These are phyloP conservation scores for Mus spretus DNA, from an alignment of 2,797 vertebrate species.

Conservation along the genomic window DNA sequence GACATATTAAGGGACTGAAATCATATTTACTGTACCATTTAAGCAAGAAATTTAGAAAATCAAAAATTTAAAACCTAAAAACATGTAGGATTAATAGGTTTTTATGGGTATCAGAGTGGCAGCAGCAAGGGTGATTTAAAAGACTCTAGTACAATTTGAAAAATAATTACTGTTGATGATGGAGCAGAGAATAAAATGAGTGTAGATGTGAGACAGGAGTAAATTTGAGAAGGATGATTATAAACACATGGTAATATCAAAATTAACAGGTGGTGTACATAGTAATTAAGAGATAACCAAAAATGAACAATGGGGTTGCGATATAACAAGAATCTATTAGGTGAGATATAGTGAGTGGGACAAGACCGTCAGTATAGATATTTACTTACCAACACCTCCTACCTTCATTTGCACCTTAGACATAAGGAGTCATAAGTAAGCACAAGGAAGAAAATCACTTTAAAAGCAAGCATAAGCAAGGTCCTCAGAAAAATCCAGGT, in stretches of 20 bases:
- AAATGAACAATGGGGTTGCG: rapidly evolving
- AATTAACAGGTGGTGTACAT: not conserved
- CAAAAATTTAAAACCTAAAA: not conserved
- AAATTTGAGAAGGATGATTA: not conserved
- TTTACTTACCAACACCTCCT: not conserved
- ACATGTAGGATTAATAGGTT: not conserved
- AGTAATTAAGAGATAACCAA: not conserved
- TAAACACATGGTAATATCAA: not conserved
- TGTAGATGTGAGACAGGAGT: not conserved
- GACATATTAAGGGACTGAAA: not conserved
- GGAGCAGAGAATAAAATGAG: not conserved
- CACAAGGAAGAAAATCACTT: not conserved
- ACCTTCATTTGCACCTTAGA: not conserved
- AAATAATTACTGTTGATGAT: not conserved
- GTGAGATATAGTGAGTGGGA: not conserved
- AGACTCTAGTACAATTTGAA: not conserved
- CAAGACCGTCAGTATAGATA: not conserved
- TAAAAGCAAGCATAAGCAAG: not conserved
- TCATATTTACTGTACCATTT: not conserved
- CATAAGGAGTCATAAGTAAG: not conserved
- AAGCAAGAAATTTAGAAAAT: not conserved
- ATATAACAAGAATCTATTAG: not conserved
- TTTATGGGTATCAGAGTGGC: not conserved
- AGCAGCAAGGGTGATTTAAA: not conserved
- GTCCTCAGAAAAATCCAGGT: not conserved